Evolutionary conservation across 1,140 invertebrate genomes (phyloP).

Genomic region (Neodiprion lecontei): DNA sequence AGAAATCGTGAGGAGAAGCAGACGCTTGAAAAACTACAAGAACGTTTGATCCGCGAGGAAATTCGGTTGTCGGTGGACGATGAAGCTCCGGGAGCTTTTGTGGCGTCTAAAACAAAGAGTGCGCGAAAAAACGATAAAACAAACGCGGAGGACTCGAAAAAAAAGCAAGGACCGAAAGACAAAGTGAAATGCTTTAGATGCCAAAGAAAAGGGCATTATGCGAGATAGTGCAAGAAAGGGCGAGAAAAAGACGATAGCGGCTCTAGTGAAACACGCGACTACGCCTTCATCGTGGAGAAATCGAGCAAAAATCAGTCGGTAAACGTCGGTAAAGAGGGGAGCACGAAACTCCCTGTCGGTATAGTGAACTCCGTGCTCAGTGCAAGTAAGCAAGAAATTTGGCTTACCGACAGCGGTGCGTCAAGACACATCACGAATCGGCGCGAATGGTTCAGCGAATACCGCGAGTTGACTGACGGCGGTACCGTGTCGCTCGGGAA

Average conservation of each 20-base stretch:
- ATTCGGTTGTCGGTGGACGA: not conserved
- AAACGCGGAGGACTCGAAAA: not conserved
- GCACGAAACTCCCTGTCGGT: not conserved
- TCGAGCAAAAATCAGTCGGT: no score
- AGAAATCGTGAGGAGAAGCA: not conserved
- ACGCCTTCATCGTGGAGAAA: no score
- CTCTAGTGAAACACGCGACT: not conserved
- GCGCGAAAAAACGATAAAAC: not conserved
- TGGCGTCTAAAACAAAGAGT: not conserved
- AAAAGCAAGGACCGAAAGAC: not conserved
- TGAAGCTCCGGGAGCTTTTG: not conserved
- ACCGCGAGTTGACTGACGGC: not conserved
- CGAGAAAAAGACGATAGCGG: not conserved
- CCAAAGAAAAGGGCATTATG: not conserved
- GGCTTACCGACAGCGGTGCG: conserved; percentile 17
- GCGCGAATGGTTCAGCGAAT: not conserved
- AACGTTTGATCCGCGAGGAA: conserved; percentile 19
- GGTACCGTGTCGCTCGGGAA: not conserved
- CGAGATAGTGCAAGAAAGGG: not conserved
- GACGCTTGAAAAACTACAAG: conserved; percentile 16
- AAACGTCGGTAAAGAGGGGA: not conserved
- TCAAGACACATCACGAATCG: conserved; percentile 6
- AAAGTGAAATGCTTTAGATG: not conserved
- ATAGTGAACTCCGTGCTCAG: not conserved
- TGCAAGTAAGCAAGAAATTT: not conserved